These are phyloP conservation scores for Achlya flavicornis DNA, from an alignment of 2,888 invertebrate genomes.

Conservation along the genomic window DNA sequence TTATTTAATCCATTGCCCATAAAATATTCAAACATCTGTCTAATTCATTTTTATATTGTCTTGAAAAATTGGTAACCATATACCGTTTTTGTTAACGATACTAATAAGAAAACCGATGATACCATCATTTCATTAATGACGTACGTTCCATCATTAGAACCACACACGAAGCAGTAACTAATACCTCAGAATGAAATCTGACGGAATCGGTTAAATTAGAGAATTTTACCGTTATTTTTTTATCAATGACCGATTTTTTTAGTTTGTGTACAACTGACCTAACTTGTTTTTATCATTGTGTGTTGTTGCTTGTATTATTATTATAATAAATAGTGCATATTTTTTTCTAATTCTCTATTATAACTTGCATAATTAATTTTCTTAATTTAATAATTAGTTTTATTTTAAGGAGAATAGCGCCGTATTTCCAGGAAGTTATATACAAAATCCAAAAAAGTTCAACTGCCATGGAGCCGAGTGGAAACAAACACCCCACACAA, in stretches of 20 bases:
- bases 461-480: too few species aligned
- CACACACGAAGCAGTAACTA: constrained; percentile 42
- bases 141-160: constrained; percentile 35
- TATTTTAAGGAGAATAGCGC: too few species aligned
- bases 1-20: neutral
- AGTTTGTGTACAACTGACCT: neutral
- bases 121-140: constrained; percentile 28
- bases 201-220: constrained; percentile 21
- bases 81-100: constrained; percentile 9
- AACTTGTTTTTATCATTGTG: neutral
- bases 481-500: too few species aligned
- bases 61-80: constrained; percentile 13
- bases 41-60: constrained; percentile 12
- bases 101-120: constrained; percentile 18
- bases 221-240: constrained; percentile 19
- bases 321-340: neutral
- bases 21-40: neutral
- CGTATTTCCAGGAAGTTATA: too few species aligned
- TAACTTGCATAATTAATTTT: too few species aligned
- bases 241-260: constrained; percentile 27
- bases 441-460: too few species aligned
- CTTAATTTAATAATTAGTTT: too few species aligned
- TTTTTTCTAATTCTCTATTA: too few species aligned
- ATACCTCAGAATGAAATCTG: neutral
- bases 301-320: neutral